Evolutionary conservation across 2,113 vertebrate species (phyloP), one percentile per base, ranked within the genome.

Genomic region (Catagonus wagneri): DNA sequence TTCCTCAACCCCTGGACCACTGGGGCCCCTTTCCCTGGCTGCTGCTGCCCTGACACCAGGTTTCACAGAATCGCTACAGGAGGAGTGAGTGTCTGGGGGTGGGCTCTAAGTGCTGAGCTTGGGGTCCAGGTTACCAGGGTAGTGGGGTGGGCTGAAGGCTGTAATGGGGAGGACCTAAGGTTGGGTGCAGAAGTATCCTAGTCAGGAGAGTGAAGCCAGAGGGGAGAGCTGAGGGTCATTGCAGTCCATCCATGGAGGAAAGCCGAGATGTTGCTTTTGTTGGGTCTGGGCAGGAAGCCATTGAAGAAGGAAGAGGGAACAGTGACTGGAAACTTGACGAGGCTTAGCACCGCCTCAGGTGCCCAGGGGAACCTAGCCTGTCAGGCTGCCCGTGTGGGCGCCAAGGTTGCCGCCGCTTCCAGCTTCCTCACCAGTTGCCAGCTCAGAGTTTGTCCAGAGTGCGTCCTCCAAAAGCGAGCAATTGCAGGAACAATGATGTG

Each of bases 241-340:
- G 63, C n/a, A 16, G 3, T 44, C 22, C 11, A 9, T 83, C 36
- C 56, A 0, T 6, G 0, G 86, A 68, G 52, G 54, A 72, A 61
- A 68, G 1, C 10, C 0, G 9, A 84, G 23, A 2, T 68, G 68
- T 66, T 32, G 3, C 32, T 50, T 93, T 56, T 60, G 19, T 50
- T 60, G 12, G 69, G 15, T 52, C 16, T 69, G 1, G 23, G 11
- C 60, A 81, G 66, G 66, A 63, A 39, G 61, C 44, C 0, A 22
- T 58, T 22, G 44, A 60, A 36, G 74, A 63, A 68, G n/a, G 54
- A 10, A 15, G 34, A n/a, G 54, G 44, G 10, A n/a, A 27, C 63
- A 20, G 22, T 10, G 9, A 5, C 1, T 7, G 63, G 32, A 50
- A 50, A 7, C 39, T 27, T 32, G 4, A 9, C 0, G 22, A 58